These are phyloP conservation scores for Euspilapteryx auroguttella DNA, from an alignment of 2,888 invertebrate genomes.

Conservation along the genomic window DNA sequence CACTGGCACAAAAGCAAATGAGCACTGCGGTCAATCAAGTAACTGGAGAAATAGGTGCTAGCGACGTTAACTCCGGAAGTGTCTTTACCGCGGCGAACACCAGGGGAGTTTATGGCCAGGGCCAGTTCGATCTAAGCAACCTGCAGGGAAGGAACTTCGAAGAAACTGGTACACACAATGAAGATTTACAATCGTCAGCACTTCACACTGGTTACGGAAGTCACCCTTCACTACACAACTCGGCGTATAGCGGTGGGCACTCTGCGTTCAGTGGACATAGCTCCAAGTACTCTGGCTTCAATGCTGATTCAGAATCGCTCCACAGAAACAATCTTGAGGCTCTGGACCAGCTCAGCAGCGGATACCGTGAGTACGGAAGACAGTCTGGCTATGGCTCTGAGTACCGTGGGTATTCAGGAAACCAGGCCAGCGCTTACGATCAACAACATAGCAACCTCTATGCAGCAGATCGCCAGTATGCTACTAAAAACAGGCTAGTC, in stretches of 20 bases:
- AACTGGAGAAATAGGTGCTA: slow-evolving; percentile 41
- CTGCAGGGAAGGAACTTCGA: slow-evolving; percentile 41
- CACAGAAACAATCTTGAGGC: neutral
- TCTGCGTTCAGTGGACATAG: slow-evolving; percentile 7
- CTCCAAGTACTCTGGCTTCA: slow-evolving; percentile 3
- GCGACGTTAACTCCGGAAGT: slow-evolving; percentile 29
- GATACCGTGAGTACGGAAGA: neutral
- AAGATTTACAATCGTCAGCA: slow-evolving; percentile 1
- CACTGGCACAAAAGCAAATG: slow-evolving; percentile 46
- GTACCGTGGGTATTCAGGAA: neutral
- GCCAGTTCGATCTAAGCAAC: slow-evolving; percentile 31
- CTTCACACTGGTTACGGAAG: slow-evolving; percentile 11
- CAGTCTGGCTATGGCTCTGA: neutral
- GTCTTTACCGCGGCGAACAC: slow-evolving; percentile 45
- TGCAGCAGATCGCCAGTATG: neutral
- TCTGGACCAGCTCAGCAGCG: neutral
- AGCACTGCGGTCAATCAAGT: slow-evolving; percentile 38
- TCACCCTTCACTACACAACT: slow-evolving; percentile 10
- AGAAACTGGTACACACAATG: slow-evolving; percentile 16
- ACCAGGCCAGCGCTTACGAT: neutral
- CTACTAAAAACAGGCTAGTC: slow-evolving; percentile 12
- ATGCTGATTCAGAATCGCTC: neutral
- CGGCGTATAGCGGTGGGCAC: slow-evolving; percentile 13
- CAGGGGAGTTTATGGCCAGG: slow-evolving; percentile 38
- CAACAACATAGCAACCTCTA: neutral